Conservation (phyloP, 2,797 vertebrate genomes). For the Lepilemur ruficaudatus region DNA sequence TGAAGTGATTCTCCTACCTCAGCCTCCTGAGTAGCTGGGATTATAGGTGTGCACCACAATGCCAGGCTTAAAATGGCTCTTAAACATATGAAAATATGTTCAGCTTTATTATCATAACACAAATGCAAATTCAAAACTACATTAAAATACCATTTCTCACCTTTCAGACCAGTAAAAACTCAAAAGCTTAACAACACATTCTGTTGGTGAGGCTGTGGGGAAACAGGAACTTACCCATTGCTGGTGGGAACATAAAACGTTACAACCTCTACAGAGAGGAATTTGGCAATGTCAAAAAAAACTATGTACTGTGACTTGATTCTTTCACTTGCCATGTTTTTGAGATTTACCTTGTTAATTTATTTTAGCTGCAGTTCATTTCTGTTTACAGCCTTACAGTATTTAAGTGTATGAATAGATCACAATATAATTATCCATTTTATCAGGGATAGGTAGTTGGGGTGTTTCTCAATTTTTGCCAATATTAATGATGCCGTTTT, state of each 20-base stretch:
- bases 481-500: no score
- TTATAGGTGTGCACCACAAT: neutral
- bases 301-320: neutral
- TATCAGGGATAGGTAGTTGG: no score
- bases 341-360: no score
- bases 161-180: neutral
- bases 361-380: no score
- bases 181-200: neutral
- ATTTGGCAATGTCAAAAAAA: neutral
- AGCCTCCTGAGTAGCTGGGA: neutral
- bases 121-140: neutral
- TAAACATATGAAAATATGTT: neutral
- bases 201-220: neutral
- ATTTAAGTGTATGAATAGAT: no score
- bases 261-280: neutral
- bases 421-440: no score
- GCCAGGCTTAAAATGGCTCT: neutral
- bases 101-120: neutral
- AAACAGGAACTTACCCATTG: neutral
- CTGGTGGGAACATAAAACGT: neutral
- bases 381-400: no score
- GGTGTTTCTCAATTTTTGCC: no score
- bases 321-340: no score
- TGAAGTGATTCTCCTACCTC: neutral
- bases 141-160: neutral